A percentile compares a stretch with the other conserved stretches of the same genome.
Evolutionary conservation across 2,797 vertebrate species (phyloP).

Genomic region (Hylomyscus alleni): DNA sequence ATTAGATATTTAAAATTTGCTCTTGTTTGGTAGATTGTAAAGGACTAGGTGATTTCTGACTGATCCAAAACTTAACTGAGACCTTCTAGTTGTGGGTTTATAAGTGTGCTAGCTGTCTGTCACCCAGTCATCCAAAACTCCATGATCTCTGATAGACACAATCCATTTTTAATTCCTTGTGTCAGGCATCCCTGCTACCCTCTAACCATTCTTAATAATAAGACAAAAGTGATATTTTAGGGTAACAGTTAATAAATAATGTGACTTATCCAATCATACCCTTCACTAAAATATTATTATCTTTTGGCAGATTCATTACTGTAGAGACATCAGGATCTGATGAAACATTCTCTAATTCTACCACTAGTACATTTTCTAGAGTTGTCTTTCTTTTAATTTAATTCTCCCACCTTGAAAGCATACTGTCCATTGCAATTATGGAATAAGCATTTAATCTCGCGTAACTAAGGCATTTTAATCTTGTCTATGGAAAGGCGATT

Average conservation of each 20-base stretch:
- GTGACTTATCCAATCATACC: constrained; percentile 93
- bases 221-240: constrained; percentile 93
- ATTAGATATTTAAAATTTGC: constrained; percentile 65
- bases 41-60: constrained; percentile 48
- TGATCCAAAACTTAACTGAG: constrained; percentile 32
- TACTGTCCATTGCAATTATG: constrained; percentile 94
- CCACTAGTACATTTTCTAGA: constrained; percentile 90
- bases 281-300: constrained; percentile 93
- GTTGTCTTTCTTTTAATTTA: constrained; percentile 93
- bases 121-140: constrained; percentile 3
- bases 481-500: constrained; percentile 91
- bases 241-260: constrained; percentile 95
- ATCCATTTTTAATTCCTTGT: constrained; percentile 91
- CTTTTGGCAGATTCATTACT: constrained; percentile 97
- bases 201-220: constrained; percentile 90
- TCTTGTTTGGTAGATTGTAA: constrained; percentile 57
- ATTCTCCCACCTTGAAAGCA: constrained; percentile 93
- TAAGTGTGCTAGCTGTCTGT: constrained; percentile 54
- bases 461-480: constrained; percentile 91
- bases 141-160: constrained; percentile 82
- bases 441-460: constrained; percentile 90
- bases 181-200: constrained; percentile 90
- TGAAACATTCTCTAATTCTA: constrained; percentile 91
- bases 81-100: constrained; percentile 16
- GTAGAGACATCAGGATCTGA: constrained; percentile 88